Percentiles rank a stretch among this genome's conserved stretches.
These are phyloP conservation scores for Marronus borbonicus DNA, from an alignment of 2,888 invertebrate genomes.

Conservation along the genomic window DNA sequence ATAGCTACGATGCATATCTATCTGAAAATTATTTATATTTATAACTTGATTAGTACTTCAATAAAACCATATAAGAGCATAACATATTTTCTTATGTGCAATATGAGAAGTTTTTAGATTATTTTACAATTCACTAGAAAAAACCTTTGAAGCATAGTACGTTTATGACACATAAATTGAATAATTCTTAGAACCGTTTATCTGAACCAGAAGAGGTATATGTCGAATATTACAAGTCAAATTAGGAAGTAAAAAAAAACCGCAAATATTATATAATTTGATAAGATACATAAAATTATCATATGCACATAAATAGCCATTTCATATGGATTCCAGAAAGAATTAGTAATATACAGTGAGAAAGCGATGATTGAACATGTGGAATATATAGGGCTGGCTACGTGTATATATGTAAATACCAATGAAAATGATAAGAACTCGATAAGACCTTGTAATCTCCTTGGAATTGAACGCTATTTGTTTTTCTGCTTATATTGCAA, in stretches of 20 bases:
- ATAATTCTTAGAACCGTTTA: no score
- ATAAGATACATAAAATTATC: slow-evolving; percentile 8
- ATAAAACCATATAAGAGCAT: no score
- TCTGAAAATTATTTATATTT: no score
- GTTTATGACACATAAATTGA: no score
- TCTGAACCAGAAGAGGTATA: not conserved
- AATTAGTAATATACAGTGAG: not conserved
- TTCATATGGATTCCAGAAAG: not conserved
- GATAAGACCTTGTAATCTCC: not conserved
- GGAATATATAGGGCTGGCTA: not conserved
- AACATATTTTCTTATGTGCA: no score
- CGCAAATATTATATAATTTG: slow-evolving; percentile 5
- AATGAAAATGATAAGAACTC: not conserved
- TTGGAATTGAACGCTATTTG: not conserved
- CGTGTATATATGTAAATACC: not conserved
- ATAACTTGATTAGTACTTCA: no score
- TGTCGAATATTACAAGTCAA: not conserved
- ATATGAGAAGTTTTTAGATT: no score
- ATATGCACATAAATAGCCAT: not conserved
- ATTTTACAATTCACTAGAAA: no score
- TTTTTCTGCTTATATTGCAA: not conserved
- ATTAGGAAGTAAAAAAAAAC: slow-evolving; percentile 1
- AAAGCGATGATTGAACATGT: not conserved
- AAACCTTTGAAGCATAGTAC: no score
- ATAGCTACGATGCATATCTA: no score